Base-by-base conservation (phyloP, 2,888 invertebrate species). In the Myopa tessellatipennis region DNA sequence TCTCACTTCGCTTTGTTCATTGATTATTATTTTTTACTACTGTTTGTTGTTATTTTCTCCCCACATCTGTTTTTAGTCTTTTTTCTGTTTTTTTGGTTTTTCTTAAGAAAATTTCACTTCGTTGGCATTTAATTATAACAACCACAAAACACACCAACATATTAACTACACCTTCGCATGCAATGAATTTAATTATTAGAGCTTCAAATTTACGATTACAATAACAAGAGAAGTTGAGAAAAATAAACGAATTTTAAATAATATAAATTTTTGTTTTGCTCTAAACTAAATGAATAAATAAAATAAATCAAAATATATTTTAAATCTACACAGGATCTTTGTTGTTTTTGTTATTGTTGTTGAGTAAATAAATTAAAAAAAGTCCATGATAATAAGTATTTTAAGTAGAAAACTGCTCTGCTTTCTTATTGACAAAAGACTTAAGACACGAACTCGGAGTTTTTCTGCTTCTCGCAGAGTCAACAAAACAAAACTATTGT, bases 381-480 rank as follows among this genome's bases (percentile, higher is more conserved):
- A 3, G 12, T 58, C n/a, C 2, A n/a, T 58, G 16, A 6, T 52
- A 12, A 1, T 52, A 52, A 52, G 1, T 52, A 52, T 52, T 52
- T 52, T 52, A 52, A 52, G n/a, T 8, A 58, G n/a, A 5, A 10
- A 58, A 58, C 5, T 16, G n/a, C 5, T 45, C 26, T 45, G 69
- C 40, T 18, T 18, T n/a, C 50, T 1, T 5, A 52, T 26, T n/a
- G 18, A 69, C 69, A 50, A 69, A 69, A 69, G 69, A 69, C 69
- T 69, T 69, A 69, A 69, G 69, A 40, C 8, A 50, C 50, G 50
- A 69, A 69, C 69, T 45, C 26, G 50, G 14, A 26, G 26, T 26
- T 26, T 26, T 10, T 45, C 45, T 45, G 45, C 2, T 61, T 61
- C 26, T 45, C 45, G 6, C 7, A 45, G 45, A 45, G 6, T 45